These are phyloP conservation scores for Odontesthes bonariensis DNA, from an alignment of 2,113 vertebrate genomes.

Conservation along the genomic window DNA sequence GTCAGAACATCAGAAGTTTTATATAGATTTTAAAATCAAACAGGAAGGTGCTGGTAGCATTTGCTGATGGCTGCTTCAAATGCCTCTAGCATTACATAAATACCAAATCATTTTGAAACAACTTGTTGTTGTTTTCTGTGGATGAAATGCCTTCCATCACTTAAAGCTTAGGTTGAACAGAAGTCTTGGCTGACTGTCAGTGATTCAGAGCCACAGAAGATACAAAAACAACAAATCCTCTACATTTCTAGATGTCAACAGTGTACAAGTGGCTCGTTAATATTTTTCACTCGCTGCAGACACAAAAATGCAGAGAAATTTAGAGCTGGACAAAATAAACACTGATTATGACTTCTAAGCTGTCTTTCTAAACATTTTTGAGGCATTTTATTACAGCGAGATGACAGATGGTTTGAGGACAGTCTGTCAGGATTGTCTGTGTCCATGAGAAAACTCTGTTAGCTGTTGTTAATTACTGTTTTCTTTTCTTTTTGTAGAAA, in stretches of 20 bases:
- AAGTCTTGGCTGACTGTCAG: slow-evolving; percentile 9
- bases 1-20: background rate
- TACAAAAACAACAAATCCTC: slow-evolving; percentile 10
- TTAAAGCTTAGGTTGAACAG: slow-evolving; percentile 4
- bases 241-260: background rate
- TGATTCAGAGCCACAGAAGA: slow-evolving; percentile 3
- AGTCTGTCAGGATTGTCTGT: background rate
- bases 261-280: slow-evolving; percentile 12
- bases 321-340: background rate
- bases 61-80: background rate
- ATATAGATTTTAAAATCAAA: background rate
- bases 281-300: background rate
- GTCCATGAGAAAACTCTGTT: background rate
- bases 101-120: slow-evolving; percentile 21
- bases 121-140: background rate
- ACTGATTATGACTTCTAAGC: background rate
- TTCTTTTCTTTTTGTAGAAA: background rate
- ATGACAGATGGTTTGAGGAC: background rate
- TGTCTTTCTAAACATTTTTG: background rate
- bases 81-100: background rate
- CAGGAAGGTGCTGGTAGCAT: slow-evolving; percentile 36
- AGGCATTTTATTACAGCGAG: background rate
- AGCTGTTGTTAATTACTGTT: background rate
- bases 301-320: background rate
- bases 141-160: slow-evolving; percentile 6